Evolutionary conservation across 1,140 invertebrate genomes (phyloP).

Genomic region (Ridgeia piscesae): DNA sequence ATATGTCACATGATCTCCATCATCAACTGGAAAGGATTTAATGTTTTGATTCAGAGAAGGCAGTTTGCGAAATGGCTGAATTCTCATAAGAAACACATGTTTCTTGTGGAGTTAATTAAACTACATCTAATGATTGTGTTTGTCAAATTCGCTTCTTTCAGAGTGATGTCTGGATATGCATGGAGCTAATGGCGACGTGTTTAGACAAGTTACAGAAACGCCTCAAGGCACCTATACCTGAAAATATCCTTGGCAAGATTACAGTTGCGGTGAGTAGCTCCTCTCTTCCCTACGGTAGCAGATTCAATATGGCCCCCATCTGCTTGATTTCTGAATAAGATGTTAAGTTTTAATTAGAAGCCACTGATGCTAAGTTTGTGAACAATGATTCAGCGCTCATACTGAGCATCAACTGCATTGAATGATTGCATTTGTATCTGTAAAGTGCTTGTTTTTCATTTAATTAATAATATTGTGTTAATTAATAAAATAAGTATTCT

Average conservation of each 20-base stretch:
- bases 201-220: conserved; percentile 94
- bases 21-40: too few species aligned
- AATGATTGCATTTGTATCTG: neutral
- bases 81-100: too few species aligned
- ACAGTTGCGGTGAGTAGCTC: conserved; percentile 77
- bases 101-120: too few species aligned
- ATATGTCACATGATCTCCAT: too few species aligned
- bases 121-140: neutral
- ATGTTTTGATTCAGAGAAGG: too few species aligned
- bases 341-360: neutral
- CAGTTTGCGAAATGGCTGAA: too few species aligned
- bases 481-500: conserved; percentile 12
- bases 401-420: neutral
- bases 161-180: conserved; percentile 98
- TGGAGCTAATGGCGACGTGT: conserved; percentile 98
- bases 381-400: neutral
- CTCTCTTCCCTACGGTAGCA: too few species aligned
- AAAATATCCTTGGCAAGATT: conserved; percentile 93
- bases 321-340: neutral
- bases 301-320: too few species aligned
- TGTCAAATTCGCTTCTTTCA: conserved; percentile 39
- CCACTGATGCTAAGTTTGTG: neutral
- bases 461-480: neutral
- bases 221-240: conserved; percentile 85
- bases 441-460: neutral